These are phyloP conservation scores for Himalopsyche anomala DNA, from an alignment of 2,888 invertebrate species.

Conservation along the genomic window DNA sequence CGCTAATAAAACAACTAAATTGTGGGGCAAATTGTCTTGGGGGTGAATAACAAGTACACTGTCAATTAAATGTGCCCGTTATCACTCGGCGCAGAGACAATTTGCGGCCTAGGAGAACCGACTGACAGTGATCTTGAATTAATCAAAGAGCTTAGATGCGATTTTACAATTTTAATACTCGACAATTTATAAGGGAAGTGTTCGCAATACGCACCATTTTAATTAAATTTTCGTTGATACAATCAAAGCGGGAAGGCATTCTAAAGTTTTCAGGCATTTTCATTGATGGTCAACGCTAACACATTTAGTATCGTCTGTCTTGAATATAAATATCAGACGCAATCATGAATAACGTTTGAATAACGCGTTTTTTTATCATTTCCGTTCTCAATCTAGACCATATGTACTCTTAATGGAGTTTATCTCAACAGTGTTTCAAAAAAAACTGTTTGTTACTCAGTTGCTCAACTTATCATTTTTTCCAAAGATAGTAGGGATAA, in stretches of 20 bases:
- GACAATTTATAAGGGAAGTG: background rate
- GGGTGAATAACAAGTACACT: conserved; percentile 61
- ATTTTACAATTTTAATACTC: conserved; percentile 18
- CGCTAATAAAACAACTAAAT: conserved; percentile 63
- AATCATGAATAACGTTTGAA: too few relatives aligned
- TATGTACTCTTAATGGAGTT: too few relatives aligned
- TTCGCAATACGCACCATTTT: background rate
- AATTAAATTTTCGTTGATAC: background rate
- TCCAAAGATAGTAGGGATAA: too few relatives aligned
- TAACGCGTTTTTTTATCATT: too few relatives aligned
- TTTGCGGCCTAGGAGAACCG: conserved; percentile 49
- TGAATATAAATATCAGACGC: too few relatives aligned
- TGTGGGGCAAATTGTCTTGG: conserved; percentile 57
- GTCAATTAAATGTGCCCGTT: conserved; percentile 64
- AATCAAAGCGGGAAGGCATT: background rate
- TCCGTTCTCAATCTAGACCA: too few relatives aligned
- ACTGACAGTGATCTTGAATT: conserved; percentile 62
- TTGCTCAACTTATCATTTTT: too few relatives aligned
- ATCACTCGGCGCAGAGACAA: conserved; percentile 64
- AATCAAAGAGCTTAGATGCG: conserved; percentile 57
- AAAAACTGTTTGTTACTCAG: too few relatives aligned
- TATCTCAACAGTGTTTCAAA: too few relatives aligned
- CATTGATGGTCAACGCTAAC: too few relatives aligned
- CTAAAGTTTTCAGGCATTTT: too few relatives aligned
- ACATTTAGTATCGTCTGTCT: too few relatives aligned